A percentile compares a stretch with the other conserved stretches of the same genome.
These are phyloP conservation scores for Larimichthys crocea DNA, from an alignment of 2,113 vertebrate species.

Conservation along the genomic window DNA sequence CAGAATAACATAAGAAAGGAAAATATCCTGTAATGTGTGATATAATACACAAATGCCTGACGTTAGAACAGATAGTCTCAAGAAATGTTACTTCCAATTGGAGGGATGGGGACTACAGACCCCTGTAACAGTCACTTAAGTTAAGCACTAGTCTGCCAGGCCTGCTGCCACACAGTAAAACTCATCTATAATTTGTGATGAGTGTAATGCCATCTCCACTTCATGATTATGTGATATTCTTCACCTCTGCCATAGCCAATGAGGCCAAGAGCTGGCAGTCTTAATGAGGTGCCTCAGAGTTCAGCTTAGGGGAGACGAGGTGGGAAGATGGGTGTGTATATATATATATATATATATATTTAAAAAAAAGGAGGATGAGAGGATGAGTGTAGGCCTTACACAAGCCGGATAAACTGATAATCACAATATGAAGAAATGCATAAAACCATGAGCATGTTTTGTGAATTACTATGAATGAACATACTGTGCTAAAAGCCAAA, in stretches of 20 bases:
- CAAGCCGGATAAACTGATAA: conserved; percentile 20
- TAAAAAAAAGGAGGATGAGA: conserved; percentile 28
- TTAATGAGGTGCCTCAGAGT: conserved; percentile 83
- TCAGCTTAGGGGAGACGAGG: conserved; percentile 64
- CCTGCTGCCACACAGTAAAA: conserved; percentile 74
- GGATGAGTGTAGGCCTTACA: not conserved
- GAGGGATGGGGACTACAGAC: conserved; percentile 55
- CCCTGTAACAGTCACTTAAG: conserved; percentile 77
- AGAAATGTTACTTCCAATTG: conserved; percentile 36
- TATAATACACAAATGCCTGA: conserved; percentile 35
- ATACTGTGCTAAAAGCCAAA: conserved; percentile 11
- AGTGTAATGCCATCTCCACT: conserved; percentile 84
- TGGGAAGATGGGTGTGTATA: conserved; percentile 35
- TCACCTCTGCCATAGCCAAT: conserved; percentile 82
- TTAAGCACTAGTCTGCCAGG: conserved; percentile 63
- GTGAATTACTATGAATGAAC: not conserved
- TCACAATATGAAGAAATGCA: conserved; percentile 5
- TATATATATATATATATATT: no score
- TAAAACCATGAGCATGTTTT: not conserved
- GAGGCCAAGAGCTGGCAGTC: conserved; percentile 73
- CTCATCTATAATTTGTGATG: conserved; percentile 87
- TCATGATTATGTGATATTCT: conserved; percentile 86
- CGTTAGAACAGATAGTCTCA: conserved; percentile 32
- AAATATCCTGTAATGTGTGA: not conserved
- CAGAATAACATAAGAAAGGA: not conserved